Evolutionary conservation across 2,888 invertebrate species (phyloP), one percentile per base, ranked within the genome.

Genomic region (Leuctra nigra): DNA sequence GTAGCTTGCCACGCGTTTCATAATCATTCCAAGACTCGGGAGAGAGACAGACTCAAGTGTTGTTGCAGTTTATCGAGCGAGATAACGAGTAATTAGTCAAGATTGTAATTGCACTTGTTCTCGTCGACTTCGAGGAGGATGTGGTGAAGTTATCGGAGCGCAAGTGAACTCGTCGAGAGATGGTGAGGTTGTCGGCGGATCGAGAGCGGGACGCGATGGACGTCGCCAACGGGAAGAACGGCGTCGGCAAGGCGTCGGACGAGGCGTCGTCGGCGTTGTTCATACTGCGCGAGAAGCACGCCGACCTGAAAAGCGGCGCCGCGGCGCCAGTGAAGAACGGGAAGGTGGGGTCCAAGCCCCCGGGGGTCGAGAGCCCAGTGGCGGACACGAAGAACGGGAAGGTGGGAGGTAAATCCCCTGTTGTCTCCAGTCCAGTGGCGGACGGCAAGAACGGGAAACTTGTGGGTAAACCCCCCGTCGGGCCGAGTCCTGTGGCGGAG

Each of bases 251-350:
- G 6, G 54, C 9, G 9, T 16, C 35, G 1, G 24, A 53, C 39
- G 53, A 53, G 36, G 36, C 38, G 23, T 36, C 57, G 13, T 54
- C 57, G 14, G 44, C 57, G 3, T 13, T 54, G 46, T 54, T 57
- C 38, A 57, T 57, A 38, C n/a, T 57, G 47, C 53, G 47, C 24
- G 57, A 57, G 25, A 44, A 53, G 39, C 35, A 53, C n/a, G 46
- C 53, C 16, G 47, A 54, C 13, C 2, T 48, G 16, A 46, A 54
- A 14, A 24, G 13, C 41, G 23, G 16, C 9, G 24, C 25, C 4
- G 22, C 20, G 11, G 11, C 14, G 18, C 11, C 20, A 23, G 16
- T 22, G 29, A 50, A 48, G 18, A 54, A 54, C 44, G 54, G 44
- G 13, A 20, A 29, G 4, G 23, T 11, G 29, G 35, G n/a, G n/a